Evolutionary conservation across 2,113 vertebrate genomes (phyloP), one percentile per base, ranked within the genome.

Genomic region (Heloderma charlesbogerti): DNA sequence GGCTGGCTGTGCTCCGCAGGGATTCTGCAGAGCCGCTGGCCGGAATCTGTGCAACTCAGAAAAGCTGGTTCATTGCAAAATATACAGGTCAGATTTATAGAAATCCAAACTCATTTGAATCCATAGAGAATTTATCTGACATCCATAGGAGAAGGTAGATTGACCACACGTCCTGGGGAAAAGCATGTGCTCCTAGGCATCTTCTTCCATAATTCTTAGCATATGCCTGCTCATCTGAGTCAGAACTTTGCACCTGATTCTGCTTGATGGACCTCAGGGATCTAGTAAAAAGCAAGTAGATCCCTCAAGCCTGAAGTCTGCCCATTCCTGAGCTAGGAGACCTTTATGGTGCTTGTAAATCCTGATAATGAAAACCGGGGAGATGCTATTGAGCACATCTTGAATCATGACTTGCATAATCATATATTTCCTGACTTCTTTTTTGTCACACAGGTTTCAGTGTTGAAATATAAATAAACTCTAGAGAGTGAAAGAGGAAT

Each of bases 331-430:
- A 89, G n/a, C 79, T 91, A 60, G 92, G 94, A 94, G 88, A 86
- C 29, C 27, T 94, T 93, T 92, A 80, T 40, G 48, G 89, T 88
- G 29, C 86, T 79, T 92, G 79, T 94, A 95, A 95, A 92, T 95
- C 78, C 85, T 94, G 66, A 74, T 94, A 95, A 96, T 95, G 90
- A 94, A 95, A 43, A 95, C 71, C 89, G 93, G 60, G 86, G 93
- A 96, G 91, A 95, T 83, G 82, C 87, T 91, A 92, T 96, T 95
- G 95, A 43, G 13, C 43, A 87, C 79, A 95, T 94, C 31, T 54
- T 51, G 91, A 93, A 81, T 91, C 6, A 84, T 94, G 88, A 95
- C 94, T 95, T 93, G 92, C 86, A 90, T 91, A 96, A 9, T 79
- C 86, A 83, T 66, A 84, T 57, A 91, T 95, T 87, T 93, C 94